These are phyloP conservation scores for Elysia crispata DNA, from an alignment of 2,888 invertebrate species.

Conservation along the genomic window DNA sequence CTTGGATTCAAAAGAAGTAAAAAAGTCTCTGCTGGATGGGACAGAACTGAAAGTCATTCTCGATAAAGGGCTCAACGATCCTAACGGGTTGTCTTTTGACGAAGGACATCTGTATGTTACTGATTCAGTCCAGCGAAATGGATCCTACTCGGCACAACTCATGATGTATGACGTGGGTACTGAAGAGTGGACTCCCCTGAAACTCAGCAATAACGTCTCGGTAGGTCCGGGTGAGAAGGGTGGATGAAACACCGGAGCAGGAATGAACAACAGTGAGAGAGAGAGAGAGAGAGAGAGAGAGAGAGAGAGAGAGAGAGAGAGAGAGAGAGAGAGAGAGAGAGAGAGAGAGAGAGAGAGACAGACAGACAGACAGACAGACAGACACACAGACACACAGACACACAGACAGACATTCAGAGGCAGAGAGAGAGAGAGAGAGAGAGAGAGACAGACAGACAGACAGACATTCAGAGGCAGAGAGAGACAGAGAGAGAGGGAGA, in stretches of 20 bases:
- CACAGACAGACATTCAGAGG: too few species aligned
- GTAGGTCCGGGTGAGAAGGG: slow-evolving; percentile 43
- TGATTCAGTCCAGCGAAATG: slow-evolving; percentile 63
- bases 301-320: too few species aligned
- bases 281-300: too few species aligned
- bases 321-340: too few species aligned
- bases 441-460: too few species aligned
- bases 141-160: slow-evolving; percentile 51
- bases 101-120: slow-evolving; percentile 61
- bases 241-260: neutral
- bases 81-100: slow-evolving; percentile 62
- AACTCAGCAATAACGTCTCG: slow-evolving; percentile 55
- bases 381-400: too few species aligned
- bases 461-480: too few species aligned
- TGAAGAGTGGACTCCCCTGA: slow-evolving; percentile 53
- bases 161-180: slow-evolving; percentile 52
- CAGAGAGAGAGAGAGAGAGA: too few species aligned
- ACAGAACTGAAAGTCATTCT: slow-evolving; percentile 54
- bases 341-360: too few species aligned
- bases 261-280: neutral
- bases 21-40: slow-evolving; percentile 65
- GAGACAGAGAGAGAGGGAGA: too few species aligned
- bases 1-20: too few species aligned
- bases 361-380: too few species aligned
- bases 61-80: slow-evolving; percentile 60